Conservation (phyloP, 2,797 vertebrate genomes). For the Myotis pilosus region DNA sequence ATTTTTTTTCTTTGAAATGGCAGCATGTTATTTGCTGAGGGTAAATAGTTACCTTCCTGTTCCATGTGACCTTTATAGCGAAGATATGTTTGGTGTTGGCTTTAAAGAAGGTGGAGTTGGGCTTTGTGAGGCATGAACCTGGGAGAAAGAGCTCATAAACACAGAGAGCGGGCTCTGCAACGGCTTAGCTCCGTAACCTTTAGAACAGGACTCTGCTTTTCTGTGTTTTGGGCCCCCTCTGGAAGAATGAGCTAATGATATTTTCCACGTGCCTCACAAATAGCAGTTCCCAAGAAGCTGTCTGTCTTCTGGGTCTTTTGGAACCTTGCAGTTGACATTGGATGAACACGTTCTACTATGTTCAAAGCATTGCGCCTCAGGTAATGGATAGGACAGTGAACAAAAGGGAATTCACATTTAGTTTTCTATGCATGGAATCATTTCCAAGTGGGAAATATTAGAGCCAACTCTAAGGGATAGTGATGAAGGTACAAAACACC, state of each 20-base stretch:
- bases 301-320: neutral
- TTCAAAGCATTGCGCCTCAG: neutral
- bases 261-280: neutral
- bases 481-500: neutral
- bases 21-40: neutral
- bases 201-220: neutral
- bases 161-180: neutral
- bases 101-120: neutral
- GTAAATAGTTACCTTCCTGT: neutral
- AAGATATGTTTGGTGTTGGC: neutral
- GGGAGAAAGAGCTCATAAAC: neutral
- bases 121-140: neutral
- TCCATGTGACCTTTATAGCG: neutral
- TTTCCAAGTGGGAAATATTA: neutral
- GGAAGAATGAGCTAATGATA: neutral
- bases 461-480: neutral
- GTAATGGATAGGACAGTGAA: neutral
- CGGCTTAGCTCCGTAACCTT: neutral
- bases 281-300: neutral
- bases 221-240: neutral
- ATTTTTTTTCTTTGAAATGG: neutral
- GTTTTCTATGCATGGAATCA: neutral
- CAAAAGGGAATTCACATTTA: neutral
- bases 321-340: neutral
- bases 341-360: neutral